Base-by-base conservation (phyloP, 1,140 invertebrate genomes). In the Drosophila tsacasi region DNA sequence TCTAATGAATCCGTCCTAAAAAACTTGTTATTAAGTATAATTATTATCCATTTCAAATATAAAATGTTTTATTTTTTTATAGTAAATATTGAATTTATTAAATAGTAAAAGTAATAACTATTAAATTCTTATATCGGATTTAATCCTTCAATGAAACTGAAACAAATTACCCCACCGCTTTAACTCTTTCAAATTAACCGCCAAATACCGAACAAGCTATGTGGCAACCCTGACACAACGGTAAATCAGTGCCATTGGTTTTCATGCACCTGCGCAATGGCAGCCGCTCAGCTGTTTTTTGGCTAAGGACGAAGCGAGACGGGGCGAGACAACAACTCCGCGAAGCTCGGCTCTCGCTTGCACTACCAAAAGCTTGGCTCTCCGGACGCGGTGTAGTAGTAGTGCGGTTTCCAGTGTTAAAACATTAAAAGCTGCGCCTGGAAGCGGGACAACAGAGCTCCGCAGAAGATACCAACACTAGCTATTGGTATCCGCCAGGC, bases 381-480 rank as follows among this genome's bases (percentile, higher is more conserved):
- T 50, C 47, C 50, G 46, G 27, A 58, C 25, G 58, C 57, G 37
- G 61, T 63, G 21, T 50, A 23, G 39, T 67, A 17, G 35, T 57
- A 37, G 35, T 57, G 35, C 17, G 19, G 35, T 42, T 86, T 90
- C 84, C 85, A 89, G 84, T 90, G 85, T 84, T 90, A 69, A 89
- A 89, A 87, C 84, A 90, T 87, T 67, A 63, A 87, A 90, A 89
- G 84, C 84, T 89, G 69, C 67, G 47, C 25, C 78, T 89, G 85
- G 85, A 89, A 89, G 83, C 78, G 71, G 81, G 85, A 81, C 86
- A 90, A 80, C 78, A 79, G 63, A 76, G 67, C 44, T 32, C 65
- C 65, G 25, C 80, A 77, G 84, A 87, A 89, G 81, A 89, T 87
- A 87, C 81, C 85, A 89, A 89, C 85, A 85, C 81, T 79, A 90